Evolutionary conservation across 2,113 vertebrate species (phyloP).

Genomic region (Erinaceus europaeus): DNA sequence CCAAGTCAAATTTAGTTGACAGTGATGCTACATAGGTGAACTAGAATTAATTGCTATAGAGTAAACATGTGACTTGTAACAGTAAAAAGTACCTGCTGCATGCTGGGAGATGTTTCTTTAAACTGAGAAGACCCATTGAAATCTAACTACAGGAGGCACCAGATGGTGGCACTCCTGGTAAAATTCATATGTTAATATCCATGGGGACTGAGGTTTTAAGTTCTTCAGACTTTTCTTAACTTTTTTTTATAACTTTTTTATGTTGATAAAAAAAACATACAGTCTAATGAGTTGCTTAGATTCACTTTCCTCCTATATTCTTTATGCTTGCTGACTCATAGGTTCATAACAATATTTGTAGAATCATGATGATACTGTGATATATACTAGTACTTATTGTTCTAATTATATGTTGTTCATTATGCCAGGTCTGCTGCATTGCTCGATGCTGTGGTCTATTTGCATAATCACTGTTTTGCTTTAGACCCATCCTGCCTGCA

Average conservation of each 20-base stretch:
- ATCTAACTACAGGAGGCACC: neutral
- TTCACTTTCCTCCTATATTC: neutral
- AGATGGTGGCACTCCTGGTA: no score
- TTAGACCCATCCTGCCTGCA: no score
- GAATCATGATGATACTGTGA: neutral
- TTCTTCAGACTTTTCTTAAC: neutral
- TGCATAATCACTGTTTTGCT: no score
- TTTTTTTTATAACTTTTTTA: neutral
- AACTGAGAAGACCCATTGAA: neutral
- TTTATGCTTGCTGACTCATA: neutral
- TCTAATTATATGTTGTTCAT: no score
- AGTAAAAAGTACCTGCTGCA: neutral
- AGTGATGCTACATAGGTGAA: rapidly evolving
- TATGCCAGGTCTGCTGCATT: no score
- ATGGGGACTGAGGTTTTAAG: no score
- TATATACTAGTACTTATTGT: no score
- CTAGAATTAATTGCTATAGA: neutral
- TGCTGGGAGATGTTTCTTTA: neutral
- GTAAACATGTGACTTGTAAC: neutral
- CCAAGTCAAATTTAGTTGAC: neutral
- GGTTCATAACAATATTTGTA: neutral
- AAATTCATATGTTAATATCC: no score
- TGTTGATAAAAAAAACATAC: neutral
- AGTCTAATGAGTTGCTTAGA: neutral
- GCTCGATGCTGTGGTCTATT: no score